A percentile compares a stretch with the other conserved stretches of the same genome.
These are phyloP conservation scores for Sminthurides aquaticus DNA, from an alignment of 2,888 invertebrate species.

Conservation along the genomic window DNA sequence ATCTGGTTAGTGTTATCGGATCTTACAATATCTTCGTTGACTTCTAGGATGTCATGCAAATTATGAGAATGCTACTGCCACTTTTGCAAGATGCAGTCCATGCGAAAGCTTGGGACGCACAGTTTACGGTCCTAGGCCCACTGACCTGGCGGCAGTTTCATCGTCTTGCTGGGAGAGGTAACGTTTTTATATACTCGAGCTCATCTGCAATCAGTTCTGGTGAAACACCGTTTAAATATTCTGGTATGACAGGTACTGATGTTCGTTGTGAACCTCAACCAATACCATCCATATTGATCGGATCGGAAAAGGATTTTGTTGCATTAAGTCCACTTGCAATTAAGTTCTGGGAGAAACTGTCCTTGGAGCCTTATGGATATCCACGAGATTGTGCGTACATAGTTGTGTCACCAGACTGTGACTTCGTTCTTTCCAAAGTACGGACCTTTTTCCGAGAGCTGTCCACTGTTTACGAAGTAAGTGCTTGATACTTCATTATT, in stretches of 20 bases:
- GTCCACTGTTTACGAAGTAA: constrained; percentile 79
- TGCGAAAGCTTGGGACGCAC: constrained; percentile 91
- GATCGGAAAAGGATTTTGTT: constrained; percentile 91
- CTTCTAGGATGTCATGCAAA: constrained; percentile 71
- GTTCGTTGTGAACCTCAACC: constrained; percentile 96
- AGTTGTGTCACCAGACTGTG: constrained; percentile 87
- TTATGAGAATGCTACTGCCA: constrained; percentile 85
- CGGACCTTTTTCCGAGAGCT: constrained; percentile 85
- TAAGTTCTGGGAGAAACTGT: constrained; percentile 91
- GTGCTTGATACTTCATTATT: too few species aligned
- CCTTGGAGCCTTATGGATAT: constrained; percentile 94
- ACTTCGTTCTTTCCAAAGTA: constrained; percentile 68
- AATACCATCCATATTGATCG: constrained; percentile 86
- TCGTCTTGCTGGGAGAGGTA: constrained; percentile 79
- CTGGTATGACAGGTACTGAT: constrained; percentile 59
- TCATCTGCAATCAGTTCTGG: too few species aligned
- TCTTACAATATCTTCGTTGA: too few species aligned
- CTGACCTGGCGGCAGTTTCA: constrained; percentile 98
- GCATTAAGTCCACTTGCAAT: constrained; percentile 89
- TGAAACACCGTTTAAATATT: too few species aligned
- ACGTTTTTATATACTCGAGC: too few species aligned
- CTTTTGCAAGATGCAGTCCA: constrained; percentile 92
- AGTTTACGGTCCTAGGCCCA: constrained; percentile 85
- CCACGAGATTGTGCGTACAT: constrained; percentile 90
- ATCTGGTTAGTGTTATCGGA: too few species aligned